phyloP scores from a whole-genome alignment of 2,888 invertebrate species.

The Cryptus armator region DNA sequence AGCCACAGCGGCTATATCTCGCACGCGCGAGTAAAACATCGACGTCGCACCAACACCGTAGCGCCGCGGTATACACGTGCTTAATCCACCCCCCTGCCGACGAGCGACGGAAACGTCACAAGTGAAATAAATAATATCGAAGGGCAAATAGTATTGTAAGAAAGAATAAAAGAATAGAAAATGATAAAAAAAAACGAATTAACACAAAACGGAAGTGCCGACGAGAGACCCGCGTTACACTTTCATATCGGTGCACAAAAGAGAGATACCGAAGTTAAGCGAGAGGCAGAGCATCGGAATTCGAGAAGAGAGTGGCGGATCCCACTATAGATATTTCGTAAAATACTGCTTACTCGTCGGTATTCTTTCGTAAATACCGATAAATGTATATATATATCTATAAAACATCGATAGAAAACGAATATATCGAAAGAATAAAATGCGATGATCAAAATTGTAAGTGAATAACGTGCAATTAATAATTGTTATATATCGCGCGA shows the following conservation, averaged over 20 bases:
- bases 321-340: slow-evolving; percentile 38
- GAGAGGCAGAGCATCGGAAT: slow-evolving; percentile 43
- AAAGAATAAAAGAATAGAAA: slow-evolving; percentile 39
- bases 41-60: slow-evolving; percentile 49
- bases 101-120: slow-evolving; percentile 43
- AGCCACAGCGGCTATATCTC: slow-evolving; percentile 27
- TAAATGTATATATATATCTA: background rate
- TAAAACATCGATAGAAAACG: background rate
- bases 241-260: slow-evolving; percentile 45
- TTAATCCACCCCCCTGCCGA: slow-evolving; percentile 28
- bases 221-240: slow-evolving; percentile 46
- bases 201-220: slow-evolving; percentile 35
- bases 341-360: background rate
- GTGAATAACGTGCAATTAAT: slow-evolving; percentile 5
- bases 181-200: background rate
- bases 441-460: background rate
- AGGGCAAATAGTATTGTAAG: background rate
- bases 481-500: background rate
- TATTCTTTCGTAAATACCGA: background rate
- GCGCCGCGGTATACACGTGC: slow-evolving; percentile 52
- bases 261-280: slow-evolving; percentile 18
- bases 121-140: background rate
- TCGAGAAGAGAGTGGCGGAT: slow-evolving; percentile 27
- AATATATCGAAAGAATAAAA: background rate
- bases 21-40: slow-evolving; percentile 48